Percentiles rank a stretch among this genome's conserved stretches.
Evolutionary conservation across 2,113 vertebrate species (phyloP).

Genomic region (Cyanistes caeruleus): DNA sequence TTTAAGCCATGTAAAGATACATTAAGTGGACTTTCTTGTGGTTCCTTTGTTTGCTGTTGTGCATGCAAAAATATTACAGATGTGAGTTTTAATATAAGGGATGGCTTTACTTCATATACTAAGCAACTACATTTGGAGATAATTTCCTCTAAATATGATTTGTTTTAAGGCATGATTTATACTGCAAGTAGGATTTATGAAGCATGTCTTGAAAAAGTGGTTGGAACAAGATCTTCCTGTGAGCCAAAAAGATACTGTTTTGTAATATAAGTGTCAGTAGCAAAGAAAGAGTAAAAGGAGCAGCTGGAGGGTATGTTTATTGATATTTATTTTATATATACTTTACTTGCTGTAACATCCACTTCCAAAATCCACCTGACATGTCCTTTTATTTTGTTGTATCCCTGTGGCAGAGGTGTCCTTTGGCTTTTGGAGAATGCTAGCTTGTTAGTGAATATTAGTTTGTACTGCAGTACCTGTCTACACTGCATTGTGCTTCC

Average conservation of each 20-base stretch:
- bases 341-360: neutral
- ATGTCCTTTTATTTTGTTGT: neutral
- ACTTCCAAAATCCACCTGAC: neutral
- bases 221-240: constrained; percentile 15
- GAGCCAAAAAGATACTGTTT: constrained; percentile 2
- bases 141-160: constrained; percentile 16
- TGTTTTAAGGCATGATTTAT: constrained; percentile 9
- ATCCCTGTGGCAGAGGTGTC: neutral
- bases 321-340: constrained; percentile 8
- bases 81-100: neutral
- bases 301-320: constrained; percentile 2
- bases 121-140: neutral
- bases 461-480: neutral
- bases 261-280: neutral
- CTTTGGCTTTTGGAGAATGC: neutral
- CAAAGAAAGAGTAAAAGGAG: neutral
- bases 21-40: neutral
- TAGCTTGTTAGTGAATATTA: neutral
- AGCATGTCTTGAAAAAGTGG: neutral
- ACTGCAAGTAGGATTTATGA: constrained; percentile 37
- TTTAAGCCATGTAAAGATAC: neutral
- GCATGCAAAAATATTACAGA: neutral
- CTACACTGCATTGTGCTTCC: neutral
- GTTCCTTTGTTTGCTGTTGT: neutral
- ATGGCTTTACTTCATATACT: neutral